These are phyloP conservation scores for Heliothis subflexa DNA, from an alignment of 1,140 invertebrate genomes.

Conservation along the genomic window DNA sequence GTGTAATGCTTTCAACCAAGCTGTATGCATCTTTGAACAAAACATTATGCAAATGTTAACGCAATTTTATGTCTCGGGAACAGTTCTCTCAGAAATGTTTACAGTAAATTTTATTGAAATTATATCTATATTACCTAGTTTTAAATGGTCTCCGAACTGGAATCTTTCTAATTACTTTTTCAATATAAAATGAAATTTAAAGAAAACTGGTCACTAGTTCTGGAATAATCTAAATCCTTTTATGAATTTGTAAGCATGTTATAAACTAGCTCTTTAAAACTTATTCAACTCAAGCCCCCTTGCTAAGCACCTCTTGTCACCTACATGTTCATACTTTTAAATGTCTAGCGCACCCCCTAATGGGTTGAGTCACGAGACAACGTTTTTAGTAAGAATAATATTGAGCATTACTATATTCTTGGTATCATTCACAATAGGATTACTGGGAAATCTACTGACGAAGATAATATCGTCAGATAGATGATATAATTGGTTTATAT, in stretches of 20 bases:
- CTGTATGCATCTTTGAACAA: neutral
- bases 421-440: conserved; percentile 5
- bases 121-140: neutral
- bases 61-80: neutral
- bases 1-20: conserved; percentile 12
- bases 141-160: neutral
- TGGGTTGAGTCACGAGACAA: conserved; percentile 23
- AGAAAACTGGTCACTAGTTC: too few species aligned
- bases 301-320: conserved; percentile 44
- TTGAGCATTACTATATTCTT: neutral
- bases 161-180: too few species aligned
- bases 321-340: conserved; percentile 33
- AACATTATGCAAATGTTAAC: conserved; percentile 13
- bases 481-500: neutral
- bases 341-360: conserved; percentile 22
- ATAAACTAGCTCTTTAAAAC: neutral
- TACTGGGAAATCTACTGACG: neutral
- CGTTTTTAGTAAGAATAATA: neutral
- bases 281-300: conserved; percentile 22
- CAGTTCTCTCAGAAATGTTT: neutral
- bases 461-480: neutral
- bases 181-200: too few species aligned
- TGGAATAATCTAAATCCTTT: too few species aligned
- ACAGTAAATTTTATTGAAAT: neutral
- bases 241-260: too few species aligned